Conservation (phyloP, 1,140 invertebrate genomes). For the Euglossa dilemma region DNA sequence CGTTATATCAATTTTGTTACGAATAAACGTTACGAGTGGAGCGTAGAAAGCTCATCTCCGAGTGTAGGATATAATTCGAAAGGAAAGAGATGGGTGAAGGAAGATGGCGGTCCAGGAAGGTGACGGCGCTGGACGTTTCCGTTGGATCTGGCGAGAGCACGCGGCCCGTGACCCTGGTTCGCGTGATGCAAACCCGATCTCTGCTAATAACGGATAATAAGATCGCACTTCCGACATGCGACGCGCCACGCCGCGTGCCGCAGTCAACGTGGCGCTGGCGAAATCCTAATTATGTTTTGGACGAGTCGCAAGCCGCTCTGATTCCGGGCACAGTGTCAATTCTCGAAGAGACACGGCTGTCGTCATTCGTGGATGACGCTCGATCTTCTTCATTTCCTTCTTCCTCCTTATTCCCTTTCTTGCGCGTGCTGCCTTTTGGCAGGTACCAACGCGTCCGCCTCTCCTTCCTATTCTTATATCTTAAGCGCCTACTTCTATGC, state of each 20-base stretch:
- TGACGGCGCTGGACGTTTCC: not conserved
- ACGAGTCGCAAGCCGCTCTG: slow-evolving; percentile 42
- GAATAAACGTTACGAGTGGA: too few species aligned
- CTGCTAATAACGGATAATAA: slow-evolving; percentile 16
- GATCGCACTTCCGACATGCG: slow-evolving; percentile 29
- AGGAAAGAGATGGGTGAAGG: too few species aligned
- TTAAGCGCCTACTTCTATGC: too few species aligned
- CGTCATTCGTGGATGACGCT: slow-evolving; percentile 51
- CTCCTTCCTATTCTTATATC: not conserved
- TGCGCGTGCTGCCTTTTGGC: not conserved
- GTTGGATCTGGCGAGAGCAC: not conserved
- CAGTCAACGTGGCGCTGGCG: slow-evolving; percentile 22
- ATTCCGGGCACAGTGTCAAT: slow-evolving; percentile 53
- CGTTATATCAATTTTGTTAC: too few species aligned
- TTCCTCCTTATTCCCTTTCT: not conserved
- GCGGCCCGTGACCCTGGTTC: slow-evolving; percentile 3
- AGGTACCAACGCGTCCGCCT: not conserved
- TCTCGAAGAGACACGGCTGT: slow-evolving; percentile 22
- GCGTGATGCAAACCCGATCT: not conserved
- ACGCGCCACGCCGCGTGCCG: not conserved
- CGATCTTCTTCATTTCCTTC: slow-evolving; percentile 2
- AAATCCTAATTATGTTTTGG: slow-evolving; percentile 67
- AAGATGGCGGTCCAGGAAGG: too few species aligned
- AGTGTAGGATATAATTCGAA: too few species aligned
- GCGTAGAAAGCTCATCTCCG: too few species aligned